phyloP scores from a whole-genome alignment of 1,140 invertebrate genomes.

The Physella acuta region DNA sequence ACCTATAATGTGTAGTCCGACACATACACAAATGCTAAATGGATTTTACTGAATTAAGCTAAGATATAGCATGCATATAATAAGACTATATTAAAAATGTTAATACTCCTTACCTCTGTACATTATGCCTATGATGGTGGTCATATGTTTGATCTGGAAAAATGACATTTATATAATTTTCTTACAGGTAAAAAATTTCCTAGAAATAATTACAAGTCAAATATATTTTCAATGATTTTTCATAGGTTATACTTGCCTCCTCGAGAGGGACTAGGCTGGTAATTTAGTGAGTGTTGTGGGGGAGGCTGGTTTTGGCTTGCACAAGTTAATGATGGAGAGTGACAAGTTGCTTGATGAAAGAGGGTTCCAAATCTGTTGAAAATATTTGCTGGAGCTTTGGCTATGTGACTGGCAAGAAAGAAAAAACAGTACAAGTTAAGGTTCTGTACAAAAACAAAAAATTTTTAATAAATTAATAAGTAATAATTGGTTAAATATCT shows the following conservation, averaged over 20 bases:
- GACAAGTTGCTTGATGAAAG: too few relatives aligned
- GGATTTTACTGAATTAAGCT: too few relatives aligned
- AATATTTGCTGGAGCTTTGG: conserved; percentile 29
- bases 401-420: conserved; percentile 27
- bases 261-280: conserved; percentile 8
- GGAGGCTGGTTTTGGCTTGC: background rate
- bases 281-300: background rate
- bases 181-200: background rate
- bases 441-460: background rate
- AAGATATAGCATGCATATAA: too few relatives aligned
- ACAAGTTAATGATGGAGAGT: too few relatives aligned
- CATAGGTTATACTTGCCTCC: background rate
- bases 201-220: background rate
- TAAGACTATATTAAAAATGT: too few relatives aligned
- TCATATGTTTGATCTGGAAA: too few relatives aligned
- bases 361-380: too few relatives aligned
- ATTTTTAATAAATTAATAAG: too few relatives aligned
- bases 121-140: too few relatives aligned
- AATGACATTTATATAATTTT: too few relatives aligned
- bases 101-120: too few relatives aligned
- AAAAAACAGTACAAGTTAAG: conserved; percentile 7
- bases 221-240: background rate
- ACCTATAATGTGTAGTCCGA: background rate
- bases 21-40: conserved; percentile 4
- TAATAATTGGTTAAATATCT: too few relatives aligned